These are phyloP conservation scores for Phyllostomus hastatus DNA, from an alignment of 2,113 vertebrate species.

Conservation along the genomic window DNA sequence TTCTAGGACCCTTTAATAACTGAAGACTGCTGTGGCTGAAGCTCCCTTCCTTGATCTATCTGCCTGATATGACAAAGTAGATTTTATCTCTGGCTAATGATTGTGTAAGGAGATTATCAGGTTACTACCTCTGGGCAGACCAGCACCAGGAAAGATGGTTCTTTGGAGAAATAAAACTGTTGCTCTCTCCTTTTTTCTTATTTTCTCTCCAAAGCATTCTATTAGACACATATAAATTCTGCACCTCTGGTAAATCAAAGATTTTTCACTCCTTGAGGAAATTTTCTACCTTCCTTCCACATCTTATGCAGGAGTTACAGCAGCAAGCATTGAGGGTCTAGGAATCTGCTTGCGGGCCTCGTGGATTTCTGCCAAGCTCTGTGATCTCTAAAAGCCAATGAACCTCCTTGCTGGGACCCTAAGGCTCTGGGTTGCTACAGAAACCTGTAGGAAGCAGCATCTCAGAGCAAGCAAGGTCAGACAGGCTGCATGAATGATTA, in stretches of 20 bases:
- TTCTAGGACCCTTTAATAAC: background rate
- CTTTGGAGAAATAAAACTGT: background rate
- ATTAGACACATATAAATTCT: background rate
- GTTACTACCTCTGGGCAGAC: background rate
- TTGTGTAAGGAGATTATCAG: background rate
- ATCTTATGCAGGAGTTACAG: background rate
- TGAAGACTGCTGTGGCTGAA: background rate
- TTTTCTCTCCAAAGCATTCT: background rate
- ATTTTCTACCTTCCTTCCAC: background rate
- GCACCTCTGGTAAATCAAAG: background rate
- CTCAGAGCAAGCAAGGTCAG: background rate
- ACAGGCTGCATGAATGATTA: background rate
- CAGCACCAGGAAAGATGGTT: background rate
- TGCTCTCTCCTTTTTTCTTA: background rate
- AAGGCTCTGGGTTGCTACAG: background rate
- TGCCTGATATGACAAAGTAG: background rate
- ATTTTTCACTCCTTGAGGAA: background rate
- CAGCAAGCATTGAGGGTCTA: background rate
- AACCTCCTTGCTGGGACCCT: background rate
- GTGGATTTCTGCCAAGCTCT: background rate
- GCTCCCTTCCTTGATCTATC: background rate
- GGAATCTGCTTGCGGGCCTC: background rate
- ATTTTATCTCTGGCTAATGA: background rate
- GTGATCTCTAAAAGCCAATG: background rate
- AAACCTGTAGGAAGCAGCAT: background rate